These are phyloP conservation scores for Nowickia ferox DNA, from an alignment of 2,888 invertebrate species.

Conservation along the genomic window DNA sequence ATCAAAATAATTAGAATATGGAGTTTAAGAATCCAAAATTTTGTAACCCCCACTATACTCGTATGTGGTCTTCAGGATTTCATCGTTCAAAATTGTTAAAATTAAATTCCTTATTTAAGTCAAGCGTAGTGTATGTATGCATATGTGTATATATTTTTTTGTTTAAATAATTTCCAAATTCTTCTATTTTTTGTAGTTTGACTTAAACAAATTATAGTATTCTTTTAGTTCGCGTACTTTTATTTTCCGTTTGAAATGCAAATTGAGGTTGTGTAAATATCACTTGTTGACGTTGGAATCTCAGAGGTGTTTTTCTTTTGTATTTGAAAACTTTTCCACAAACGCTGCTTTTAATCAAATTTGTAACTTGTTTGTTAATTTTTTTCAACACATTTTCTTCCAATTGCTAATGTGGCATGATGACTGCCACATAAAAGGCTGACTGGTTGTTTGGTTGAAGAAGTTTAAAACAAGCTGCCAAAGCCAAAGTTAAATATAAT, in stretches of 20 bases:
- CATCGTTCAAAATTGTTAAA: too few species aligned
- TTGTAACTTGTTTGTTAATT: conserved; percentile 59
- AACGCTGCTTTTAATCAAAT: conserved; percentile 57
- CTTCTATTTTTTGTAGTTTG: conserved; percentile 29
- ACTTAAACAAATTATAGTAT: conserved; percentile 57
- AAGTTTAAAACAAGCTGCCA: conserved; percentile 55
- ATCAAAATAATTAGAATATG: too few species aligned
- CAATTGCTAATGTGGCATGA: conserved; percentile 45
- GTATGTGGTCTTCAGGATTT: too few species aligned
- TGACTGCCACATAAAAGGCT: conserved; percentile 40
- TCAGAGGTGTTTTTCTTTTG: conserved; percentile 9
- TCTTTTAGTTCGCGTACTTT: not conserved
- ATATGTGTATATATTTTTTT: not conserved
- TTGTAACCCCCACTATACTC: too few species aligned
- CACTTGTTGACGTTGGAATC: conserved; percentile 51
- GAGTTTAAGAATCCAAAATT: too few species aligned
- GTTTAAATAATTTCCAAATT: conserved; percentile 34
- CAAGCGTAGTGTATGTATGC: not conserved
- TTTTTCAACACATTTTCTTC: not conserved
- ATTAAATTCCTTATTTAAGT: too few species aligned
- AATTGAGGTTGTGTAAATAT: conserved; percentile 71
- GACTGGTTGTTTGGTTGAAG: not conserved
- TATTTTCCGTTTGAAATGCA: conserved; percentile 34
- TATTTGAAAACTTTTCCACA: conserved; percentile 21
- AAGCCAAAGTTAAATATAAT: conserved; percentile 67